Evolutionary conservation across 2,113 vertebrate genomes (phyloP), one percentile per base, ranked within the genome.

Genomic region (Eulemur rufifrons): DNA sequence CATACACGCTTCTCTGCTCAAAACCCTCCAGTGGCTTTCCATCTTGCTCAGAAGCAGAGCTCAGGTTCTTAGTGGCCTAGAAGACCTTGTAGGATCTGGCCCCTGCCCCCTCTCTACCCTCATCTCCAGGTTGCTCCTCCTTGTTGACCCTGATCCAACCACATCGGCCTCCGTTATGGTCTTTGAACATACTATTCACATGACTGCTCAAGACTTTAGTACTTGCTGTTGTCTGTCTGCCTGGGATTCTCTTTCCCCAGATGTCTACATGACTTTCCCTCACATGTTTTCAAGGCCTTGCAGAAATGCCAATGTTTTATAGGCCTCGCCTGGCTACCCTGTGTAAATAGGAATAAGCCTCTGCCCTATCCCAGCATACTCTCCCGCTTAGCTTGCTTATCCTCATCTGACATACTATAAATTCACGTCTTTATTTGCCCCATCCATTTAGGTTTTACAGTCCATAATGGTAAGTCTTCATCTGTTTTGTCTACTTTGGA

Each of bases 401-500:
- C 14, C 54, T 54, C 37, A 47, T 21, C 23, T 76, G 61, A 78
- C 56, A 32, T 63, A n/a, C 37, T 17, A 1, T 64, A 86, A 71
- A 45, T 76, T 78, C 34, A 20, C 34, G 17, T 96, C 14, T 61
- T 54, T 71, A 71, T 71, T 89, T 64, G 11, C 3, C 6, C 12
- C 17, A 68, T 39, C 8, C 32, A 29, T 25, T 64, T 90, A 73
- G 52, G 92, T 39, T 37, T 8, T 94, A 92, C 94, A 85, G 34
- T 52, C 34, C 29, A 21, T 50, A 15, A 73, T 20, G 25, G 71
- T 39, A 96, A 93, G 77, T 81, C 39, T 93, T 74, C 32, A 13
- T 87, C 59, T 64, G 18, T 82, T 85, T 78, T 81, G 12, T 91
- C 66, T 78, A 69, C 39, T 89, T 76, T 85, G 78, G 52, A 91